Evolutionary conservation across 2,113 vertebrate species (phyloP).

Genomic region (Sigmodon hispidus): DNA sequence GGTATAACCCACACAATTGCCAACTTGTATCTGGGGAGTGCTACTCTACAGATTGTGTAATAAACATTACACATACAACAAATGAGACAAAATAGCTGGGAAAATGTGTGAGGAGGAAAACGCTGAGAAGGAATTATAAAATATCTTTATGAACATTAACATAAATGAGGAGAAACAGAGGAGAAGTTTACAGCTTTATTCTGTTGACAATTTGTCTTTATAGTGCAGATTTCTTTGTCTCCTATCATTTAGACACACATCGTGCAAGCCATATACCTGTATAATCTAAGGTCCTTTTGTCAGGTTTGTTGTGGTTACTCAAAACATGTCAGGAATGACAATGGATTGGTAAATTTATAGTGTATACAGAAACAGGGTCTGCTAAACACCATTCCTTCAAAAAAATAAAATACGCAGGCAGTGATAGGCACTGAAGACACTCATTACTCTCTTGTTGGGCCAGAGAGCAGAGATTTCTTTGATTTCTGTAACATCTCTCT

Average conservation of each 20-base stretch:
- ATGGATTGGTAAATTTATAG: slow-evolving; percentile 71
- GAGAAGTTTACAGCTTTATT: slow-evolving; percentile 61
- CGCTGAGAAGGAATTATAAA: slow-evolving; percentile 49
- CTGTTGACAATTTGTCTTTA: slow-evolving; percentile 49
- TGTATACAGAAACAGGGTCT: slow-evolving; percentile 27
- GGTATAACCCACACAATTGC: slow-evolving; percentile 3
- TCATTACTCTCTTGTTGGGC: neutral
- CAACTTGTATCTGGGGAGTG: slow-evolving; percentile 1
- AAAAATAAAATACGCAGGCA: slow-evolving; percentile 63
- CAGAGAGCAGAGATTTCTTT: neutral
- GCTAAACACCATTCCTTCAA: slow-evolving; percentile 62
- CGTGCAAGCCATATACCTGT: neutral
- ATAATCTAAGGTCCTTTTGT: slow-evolving; percentile 65
- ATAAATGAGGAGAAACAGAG: slow-evolving; percentile 32
- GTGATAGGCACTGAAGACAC: neutral
- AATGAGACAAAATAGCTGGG: slow-evolving; percentile 39
- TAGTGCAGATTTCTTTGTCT: neutral
- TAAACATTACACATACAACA: slow-evolving; percentile 52
- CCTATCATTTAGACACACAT: slow-evolving; percentile 45
- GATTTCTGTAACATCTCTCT: neutral
- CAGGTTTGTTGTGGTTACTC: slow-evolving; percentile 58
- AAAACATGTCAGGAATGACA: slow-evolving; percentile 44
- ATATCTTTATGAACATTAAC: slow-evolving; percentile 62
- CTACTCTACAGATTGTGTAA: neutral
- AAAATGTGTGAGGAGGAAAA: slow-evolving; percentile 17